Evolutionary conservation across 2,797 vertebrate species (phyloP).

Genomic region (Premnoplex brunnescens): DNA sequence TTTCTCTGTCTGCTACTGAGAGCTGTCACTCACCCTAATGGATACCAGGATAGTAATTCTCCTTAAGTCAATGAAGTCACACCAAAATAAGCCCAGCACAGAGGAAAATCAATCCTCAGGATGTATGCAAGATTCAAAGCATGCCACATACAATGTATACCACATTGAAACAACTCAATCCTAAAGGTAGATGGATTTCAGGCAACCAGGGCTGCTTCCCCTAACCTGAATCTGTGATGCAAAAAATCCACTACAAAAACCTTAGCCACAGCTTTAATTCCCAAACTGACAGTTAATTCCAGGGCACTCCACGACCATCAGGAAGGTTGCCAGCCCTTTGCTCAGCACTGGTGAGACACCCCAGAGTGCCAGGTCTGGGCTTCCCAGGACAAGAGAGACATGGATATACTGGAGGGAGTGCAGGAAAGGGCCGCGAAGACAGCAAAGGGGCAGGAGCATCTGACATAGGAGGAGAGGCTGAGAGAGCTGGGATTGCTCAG

Average conservation of each 20-base stretch:
- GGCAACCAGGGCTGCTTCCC: neutral
- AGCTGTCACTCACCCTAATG: neutral
- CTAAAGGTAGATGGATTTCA: neutral
- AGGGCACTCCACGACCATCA: neutral
- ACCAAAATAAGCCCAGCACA: neutral
- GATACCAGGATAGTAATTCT: neutral
- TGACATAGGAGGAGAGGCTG: neutral
- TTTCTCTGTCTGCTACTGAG: neutral
- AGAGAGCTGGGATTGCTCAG: neutral
- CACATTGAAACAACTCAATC: neutral
- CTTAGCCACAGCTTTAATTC: neutral
- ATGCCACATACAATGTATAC: neutral
- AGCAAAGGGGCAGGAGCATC: neutral
- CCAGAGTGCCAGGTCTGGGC: neutral
- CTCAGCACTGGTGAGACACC: neutral
- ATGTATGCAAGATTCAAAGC: neutral
- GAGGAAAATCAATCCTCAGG: neutral
- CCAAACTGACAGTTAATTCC: neutral
- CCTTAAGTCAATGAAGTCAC: neutral
- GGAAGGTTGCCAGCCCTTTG: neutral
- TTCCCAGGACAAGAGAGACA: neutral
- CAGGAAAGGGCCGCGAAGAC: neutral
- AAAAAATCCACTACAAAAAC: neutral
- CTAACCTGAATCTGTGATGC: neutral
- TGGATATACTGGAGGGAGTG: neutral